These are phyloP conservation scores for Siderastrea radians DNA, from an alignment of 92 coral and sea anemone genomes.

Conservation along the genomic window DNA sequence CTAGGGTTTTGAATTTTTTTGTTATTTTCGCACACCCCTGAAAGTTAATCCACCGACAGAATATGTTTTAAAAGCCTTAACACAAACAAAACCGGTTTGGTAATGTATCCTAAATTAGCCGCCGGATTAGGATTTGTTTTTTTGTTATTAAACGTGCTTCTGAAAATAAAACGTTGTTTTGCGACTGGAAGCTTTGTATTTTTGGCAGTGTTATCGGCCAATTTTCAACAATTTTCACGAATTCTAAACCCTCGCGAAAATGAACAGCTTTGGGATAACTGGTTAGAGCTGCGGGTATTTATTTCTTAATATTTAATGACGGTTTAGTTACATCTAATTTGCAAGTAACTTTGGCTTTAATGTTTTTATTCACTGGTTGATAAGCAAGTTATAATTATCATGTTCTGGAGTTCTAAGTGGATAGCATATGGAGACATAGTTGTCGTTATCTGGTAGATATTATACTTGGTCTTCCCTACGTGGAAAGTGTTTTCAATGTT, in stretches of 20 bases:
- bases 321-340: conserved; percentile 43
- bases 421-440: neutral
- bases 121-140: neutral
- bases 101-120: no score
- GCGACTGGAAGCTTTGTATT: neutral
- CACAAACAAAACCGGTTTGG: no score
- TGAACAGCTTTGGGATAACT: neutral
- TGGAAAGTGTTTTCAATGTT: conserved; percentile 30
- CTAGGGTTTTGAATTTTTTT: no score
- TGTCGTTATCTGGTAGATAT: neutral
- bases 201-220: neutral
- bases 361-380: conserved; percentile 7
- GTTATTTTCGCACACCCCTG: no score
- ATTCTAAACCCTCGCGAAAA: neutral
- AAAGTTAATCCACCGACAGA: no score
- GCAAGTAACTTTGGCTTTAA: conserved; percentile 36
- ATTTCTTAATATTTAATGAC: conserved; percentile 51
- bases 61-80: no score
- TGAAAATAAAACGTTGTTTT: no score
- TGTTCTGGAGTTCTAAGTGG: neutral
- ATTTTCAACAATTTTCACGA: neutral
- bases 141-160: neutral
- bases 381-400: conserved; percentile 11
- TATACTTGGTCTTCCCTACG: neutral
- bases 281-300: conserved; percentile 25